Conservation (phyloP, 2,113 vertebrate species). For the Chloroceryle aenea region DNA sequence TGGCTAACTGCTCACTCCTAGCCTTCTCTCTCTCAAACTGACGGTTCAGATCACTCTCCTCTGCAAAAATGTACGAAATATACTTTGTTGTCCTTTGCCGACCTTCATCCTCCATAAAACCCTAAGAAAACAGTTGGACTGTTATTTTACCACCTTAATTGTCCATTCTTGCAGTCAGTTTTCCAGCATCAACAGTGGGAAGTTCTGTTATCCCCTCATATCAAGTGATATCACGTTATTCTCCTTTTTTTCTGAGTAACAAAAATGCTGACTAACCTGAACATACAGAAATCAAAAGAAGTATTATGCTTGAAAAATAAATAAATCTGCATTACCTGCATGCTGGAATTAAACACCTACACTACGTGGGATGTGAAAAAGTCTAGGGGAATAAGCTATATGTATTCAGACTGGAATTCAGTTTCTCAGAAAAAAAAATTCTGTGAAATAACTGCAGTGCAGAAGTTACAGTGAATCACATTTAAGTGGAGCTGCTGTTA, state of each 20-base stretch:
- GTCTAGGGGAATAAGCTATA: background rate
- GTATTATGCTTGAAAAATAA: background rate
- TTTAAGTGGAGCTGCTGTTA: background rate
- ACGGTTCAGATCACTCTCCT: slow-evolving; percentile 86
- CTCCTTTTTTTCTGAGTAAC: background rate
- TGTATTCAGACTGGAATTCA: background rate
- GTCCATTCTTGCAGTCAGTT: background rate
- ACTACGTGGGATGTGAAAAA: background rate
- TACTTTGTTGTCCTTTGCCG: slow-evolving; percentile 95
- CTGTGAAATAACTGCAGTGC: background rate
- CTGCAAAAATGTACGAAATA: slow-evolving; percentile 86
- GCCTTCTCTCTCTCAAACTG: slow-evolving; percentile 90
- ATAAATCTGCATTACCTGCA: background rate
- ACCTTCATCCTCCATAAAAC: slow-evolving; percentile 96
- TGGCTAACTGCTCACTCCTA: slow-evolving; percentile 83
- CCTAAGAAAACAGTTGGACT: slow-evolving; percentile 69
- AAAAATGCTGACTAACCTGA: background rate
- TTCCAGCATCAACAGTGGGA: background rate
- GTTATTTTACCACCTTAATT: background rate
- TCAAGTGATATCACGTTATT: background rate
- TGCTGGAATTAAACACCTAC: background rate
- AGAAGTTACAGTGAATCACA: background rate
- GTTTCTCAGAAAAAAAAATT: background rate
- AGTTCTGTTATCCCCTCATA: background rate
- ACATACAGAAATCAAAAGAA: background rate